These are phyloP conservation scores for Mola mola DNA, from an alignment of 2,113 vertebrate genomes.

Conservation along the genomic window DNA sequence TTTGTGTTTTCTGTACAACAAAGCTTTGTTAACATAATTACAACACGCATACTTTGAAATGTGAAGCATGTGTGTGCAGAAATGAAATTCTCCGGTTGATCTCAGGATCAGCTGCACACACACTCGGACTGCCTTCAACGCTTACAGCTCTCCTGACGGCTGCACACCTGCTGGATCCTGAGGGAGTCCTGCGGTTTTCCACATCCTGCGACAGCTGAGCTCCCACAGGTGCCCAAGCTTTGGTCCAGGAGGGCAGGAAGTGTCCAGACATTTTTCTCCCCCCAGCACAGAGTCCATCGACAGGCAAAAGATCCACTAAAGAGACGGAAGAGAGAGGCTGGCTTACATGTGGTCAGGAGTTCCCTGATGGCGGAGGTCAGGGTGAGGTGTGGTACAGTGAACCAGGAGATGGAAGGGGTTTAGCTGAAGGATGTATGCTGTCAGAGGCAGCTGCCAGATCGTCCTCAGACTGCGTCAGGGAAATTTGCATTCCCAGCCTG, in stretches of 20 bases:
- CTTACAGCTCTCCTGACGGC: slow-evolving; percentile 9
- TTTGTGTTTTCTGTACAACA: too few species aligned
- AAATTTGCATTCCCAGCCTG: too few species aligned
- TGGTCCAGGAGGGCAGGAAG: slow-evolving; percentile 14
- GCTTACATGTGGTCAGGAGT: neutral
- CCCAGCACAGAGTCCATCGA: neutral
- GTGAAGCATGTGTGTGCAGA: neutral
- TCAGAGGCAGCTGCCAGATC: slow-evolving; percentile 13
- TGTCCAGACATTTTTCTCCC: neutral
- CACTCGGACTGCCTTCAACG: slow-evolving; percentile 28
- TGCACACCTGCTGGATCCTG: slow-evolving; percentile 40
- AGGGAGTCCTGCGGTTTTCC: slow-evolving; percentile 85
- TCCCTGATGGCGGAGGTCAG: neutral
- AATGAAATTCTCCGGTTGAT: slow-evolving; percentile 17
- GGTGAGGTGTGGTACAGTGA: slow-evolving; percentile 1
- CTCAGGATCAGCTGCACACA: slow-evolving; percentile 33
- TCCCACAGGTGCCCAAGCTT: slow-evolving; percentile 83
- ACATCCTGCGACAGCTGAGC: slow-evolving; percentile 80
- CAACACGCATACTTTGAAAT: too few species aligned
- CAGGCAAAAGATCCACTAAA: neutral
- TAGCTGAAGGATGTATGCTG: slow-evolving; percentile 8
- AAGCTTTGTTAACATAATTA: too few species aligned
- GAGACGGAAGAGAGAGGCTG: neutral
- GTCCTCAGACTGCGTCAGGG: neutral
- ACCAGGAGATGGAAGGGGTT: neutral